phyloP scores from a whole-genome alignment of 92 coral and sea anemone species.

The Porites divaricata region DNA sequence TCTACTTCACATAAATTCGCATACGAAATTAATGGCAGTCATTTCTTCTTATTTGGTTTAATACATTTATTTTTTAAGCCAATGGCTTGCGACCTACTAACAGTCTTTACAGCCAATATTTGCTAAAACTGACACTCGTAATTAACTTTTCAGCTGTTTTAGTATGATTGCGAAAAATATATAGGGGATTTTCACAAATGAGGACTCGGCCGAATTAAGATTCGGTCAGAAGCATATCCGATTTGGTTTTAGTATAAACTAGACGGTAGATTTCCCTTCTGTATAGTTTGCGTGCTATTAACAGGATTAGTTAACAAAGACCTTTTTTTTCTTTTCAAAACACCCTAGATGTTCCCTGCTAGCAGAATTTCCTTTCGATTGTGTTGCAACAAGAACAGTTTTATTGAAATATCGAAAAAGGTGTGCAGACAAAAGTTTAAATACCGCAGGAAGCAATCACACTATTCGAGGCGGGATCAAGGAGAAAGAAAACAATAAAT shows the following conservation, averaged over 20 bases:
- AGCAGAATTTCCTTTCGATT: background rate
- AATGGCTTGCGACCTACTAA: background rate
- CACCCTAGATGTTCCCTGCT: background rate
- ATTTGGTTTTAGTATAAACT: background rate
- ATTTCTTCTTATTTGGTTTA: conserved; percentile 2
- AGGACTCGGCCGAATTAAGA: too few relatives aligned
- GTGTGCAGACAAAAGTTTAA: too few relatives aligned
- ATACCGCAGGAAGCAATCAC: too few relatives aligned
- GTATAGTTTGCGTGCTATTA: background rate
- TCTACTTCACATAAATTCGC: background rate
- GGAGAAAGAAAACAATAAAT: too few relatives aligned
- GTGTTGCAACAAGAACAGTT: too few relatives aligned
- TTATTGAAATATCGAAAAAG: too few relatives aligned
- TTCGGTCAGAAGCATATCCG: too few relatives aligned
- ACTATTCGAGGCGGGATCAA: too few relatives aligned
- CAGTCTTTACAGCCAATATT: conserved; percentile 15
- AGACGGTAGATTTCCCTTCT: background rate
- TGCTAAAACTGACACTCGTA: background rate
- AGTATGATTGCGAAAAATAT: background rate
- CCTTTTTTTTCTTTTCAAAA: background rate
- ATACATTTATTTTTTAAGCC: background rate
- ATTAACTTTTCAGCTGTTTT: background rate
- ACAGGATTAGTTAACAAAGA: background rate
- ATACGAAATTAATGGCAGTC: background rate
- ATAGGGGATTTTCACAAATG: background rate